A percentile compares a stretch with the other conserved stretches of the same genome.
These are phyloP conservation scores for Clunio marinus DNA, from an alignment of 2,888 invertebrate genomes.

Conservation along the genomic window DNA sequence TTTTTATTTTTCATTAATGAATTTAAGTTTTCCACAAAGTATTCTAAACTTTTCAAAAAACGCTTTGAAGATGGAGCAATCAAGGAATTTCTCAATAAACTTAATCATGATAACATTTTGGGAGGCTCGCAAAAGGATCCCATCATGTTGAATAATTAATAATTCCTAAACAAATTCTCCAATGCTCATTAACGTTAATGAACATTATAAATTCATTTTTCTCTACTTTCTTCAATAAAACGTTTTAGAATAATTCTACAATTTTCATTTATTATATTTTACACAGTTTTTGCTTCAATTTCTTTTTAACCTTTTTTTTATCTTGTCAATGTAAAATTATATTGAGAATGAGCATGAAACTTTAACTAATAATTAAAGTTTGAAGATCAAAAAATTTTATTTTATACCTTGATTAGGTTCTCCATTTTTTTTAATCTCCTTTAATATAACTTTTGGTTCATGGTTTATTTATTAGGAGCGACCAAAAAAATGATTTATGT, in stretches of 20 bases:
- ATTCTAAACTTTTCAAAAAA: too few relatives aligned
- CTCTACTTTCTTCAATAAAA: constrained; percentile 34
- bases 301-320: constrained; percentile 18
- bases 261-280: constrained; percentile 39
- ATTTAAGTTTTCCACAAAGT: too few relatives aligned
- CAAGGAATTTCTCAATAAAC: too few relatives aligned
- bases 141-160: too few relatives aligned
- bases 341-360: constrained; percentile 10
- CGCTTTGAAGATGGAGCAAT: too few relatives aligned
- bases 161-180: constrained; percentile 10
- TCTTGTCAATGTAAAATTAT: neutral
- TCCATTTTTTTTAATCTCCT: neutral
- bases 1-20: too few relatives aligned
- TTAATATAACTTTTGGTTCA: neutral
- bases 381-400: constrained; percentile 9
- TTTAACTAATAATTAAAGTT: neutral
- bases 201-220: constrained; percentile 20
- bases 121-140: too few relatives aligned
- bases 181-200: constrained; percentile 12
- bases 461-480: neutral
- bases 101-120: too few relatives aligned
- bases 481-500: neutral
- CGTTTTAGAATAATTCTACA: constrained; percentile 40
- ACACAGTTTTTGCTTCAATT: constrained; percentile 39
- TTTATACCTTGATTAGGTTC: too few relatives aligned